A percentile compares a stretch with the other conserved stretches of the same genome.
Evolutionary conservation across 2,113 vertebrate species (phyloP).

Genomic region (Tachysurus fulvidraco): DNA sequence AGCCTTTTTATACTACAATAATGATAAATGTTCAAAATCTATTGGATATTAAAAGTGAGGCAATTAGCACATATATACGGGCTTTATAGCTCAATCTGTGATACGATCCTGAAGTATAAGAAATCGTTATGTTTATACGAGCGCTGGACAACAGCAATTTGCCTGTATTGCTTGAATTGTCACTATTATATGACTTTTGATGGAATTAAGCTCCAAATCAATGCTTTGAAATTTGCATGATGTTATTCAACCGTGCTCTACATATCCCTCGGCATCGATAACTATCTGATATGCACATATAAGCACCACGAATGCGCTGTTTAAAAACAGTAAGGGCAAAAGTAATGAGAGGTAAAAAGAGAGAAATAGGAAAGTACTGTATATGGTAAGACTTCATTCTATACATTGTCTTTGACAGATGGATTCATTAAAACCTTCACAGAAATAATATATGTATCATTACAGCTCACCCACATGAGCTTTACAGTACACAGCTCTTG

Average conservation of each 20-base stretch:
- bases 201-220: not conserved
- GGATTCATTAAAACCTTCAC: not conserved
- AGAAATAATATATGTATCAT: not conserved
- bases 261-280: not conserved
- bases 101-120: not conserved
- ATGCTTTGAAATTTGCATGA: not conserved
- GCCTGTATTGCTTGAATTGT: not conserved
- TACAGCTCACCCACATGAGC: not conserved
- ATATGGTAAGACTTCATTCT: not conserved
- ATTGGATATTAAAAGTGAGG: not conserved
- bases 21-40: not conserved
- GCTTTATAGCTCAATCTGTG: not conserved
- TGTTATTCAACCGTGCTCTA: not conserved
- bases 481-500: not conserved
- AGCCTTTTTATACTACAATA: not conserved
- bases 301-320: not conserved
- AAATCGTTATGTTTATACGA: conserved; percentile 3
- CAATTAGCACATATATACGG: not conserved
- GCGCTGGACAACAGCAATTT: not conserved
- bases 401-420: not conserved
- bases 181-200: not conserved
- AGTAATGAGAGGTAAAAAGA: not conserved
- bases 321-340: not conserved
- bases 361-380: not conserved
- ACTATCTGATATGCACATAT: not conserved